Evolutionary conservation across 1,140 invertebrate species (phyloP).

Genomic region (Drosophila pachea): DNA sequence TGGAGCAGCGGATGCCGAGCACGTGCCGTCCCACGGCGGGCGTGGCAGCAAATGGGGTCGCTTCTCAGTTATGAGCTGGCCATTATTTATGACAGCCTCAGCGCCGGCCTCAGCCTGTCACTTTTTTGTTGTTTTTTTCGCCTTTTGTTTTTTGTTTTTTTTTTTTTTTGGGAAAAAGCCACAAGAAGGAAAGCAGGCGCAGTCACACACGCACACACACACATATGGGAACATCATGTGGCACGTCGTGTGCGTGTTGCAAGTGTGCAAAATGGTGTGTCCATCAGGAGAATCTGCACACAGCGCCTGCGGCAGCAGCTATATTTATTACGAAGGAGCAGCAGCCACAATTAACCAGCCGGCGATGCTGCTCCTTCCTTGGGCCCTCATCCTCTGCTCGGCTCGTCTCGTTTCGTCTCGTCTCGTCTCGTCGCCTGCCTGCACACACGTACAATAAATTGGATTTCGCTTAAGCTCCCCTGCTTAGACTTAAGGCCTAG

Average conservation of each 20-base stretch:
- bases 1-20: slow-evolving; percentile 52
- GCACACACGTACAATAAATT: slow-evolving; percentile 71
- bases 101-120: not conserved
- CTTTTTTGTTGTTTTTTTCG: slow-evolving; percentile 55
- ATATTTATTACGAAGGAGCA: slow-evolving; percentile 51
- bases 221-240: slow-evolving; percentile 50
- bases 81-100: slow-evolving; percentile 65
- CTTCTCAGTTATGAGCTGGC: slow-evolving; percentile 57
- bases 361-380: not conserved
- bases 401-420: not conserved
- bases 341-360: slow-evolving; percentile 54
- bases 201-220: slow-evolving; percentile 9
- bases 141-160: slow-evolving; percentile 73
- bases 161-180: slow-evolving; percentile 51
- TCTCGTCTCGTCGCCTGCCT: slow-evolving; percentile 21
- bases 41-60: not conserved
- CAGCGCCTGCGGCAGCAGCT: slow-evolving; percentile 28
- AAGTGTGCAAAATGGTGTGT: slow-evolving; percentile 23
- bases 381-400: too few relatives aligned
- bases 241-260: slow-evolving; percentile 37
- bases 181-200: slow-evolving; percentile 60
- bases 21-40: slow-evolving; percentile 42
- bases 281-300: slow-evolving; percentile 47
- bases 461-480: slow-evolving; percentile 60
- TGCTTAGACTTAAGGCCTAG: slow-evolving; percentile 62